Percentiles rank a stretch among this genome's conserved stretches.
These are phyloP conservation scores for Tapera naevia DNA, from an alignment of 2,797 vertebrate species.

Conservation along the genomic window DNA sequence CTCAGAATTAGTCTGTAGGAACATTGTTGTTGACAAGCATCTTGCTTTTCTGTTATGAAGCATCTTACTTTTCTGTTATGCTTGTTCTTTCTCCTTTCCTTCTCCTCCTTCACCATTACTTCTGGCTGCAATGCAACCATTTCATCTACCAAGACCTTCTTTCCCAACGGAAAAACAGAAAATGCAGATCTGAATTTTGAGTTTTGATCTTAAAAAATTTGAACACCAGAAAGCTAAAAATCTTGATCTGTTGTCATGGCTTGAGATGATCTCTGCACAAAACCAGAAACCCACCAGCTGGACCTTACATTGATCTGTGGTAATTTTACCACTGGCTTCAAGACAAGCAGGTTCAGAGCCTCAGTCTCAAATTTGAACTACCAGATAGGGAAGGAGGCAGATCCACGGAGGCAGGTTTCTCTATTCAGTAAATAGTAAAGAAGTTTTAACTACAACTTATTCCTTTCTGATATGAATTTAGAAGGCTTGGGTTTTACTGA, in stretches of 20 bases:
- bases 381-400: background rate
- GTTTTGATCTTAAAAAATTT: background rate
- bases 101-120: background rate
- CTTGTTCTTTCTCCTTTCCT: background rate
- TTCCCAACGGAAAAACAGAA: too few species aligned
- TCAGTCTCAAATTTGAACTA: background rate
- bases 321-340: background rate
- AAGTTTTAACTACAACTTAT: background rate
- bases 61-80: background rate
- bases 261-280: background rate
- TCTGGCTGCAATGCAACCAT: background rate
- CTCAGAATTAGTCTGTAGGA: background rate
- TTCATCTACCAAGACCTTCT: background rate
- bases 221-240: background rate
- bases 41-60: background rate
- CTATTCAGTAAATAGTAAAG: background rate
- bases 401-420: background rate
- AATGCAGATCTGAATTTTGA: background rate
- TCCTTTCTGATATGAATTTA: background rate
- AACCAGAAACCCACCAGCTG: background rate
- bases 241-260: background rate
- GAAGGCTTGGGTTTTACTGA: background rate
- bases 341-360: background rate
- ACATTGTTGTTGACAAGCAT: background rate
- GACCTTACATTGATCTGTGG: background rate